A percentile compares a stretch with the other conserved stretches of the same genome.
phyloP scores from a whole-genome alignment of 2,797 vertebrate species.

The Otolemur crassicaudatus region DNA sequence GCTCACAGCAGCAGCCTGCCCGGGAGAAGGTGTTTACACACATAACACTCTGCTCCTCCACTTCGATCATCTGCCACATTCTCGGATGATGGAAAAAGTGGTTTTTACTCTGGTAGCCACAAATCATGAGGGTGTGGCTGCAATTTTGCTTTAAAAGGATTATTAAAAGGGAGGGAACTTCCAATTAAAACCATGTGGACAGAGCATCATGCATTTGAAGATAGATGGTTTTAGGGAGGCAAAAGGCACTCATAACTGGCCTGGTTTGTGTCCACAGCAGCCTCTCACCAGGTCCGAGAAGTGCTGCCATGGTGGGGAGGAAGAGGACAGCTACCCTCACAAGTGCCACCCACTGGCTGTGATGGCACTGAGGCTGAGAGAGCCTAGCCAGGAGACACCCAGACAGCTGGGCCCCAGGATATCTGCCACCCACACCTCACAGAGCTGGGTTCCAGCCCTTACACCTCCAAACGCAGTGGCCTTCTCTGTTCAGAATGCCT shows the following conservation, averaged over 20 bases:
- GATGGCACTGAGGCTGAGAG: neutral
- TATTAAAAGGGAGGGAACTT: conserved; percentile 47
- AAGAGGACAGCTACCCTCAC: neutral
- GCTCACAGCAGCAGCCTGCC: rapidly evolving
- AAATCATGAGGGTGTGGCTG: neutral
- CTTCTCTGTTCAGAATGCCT: neutral
- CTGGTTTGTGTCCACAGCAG: neutral
- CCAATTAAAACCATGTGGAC: neutral
- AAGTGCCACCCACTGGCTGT: neutral
- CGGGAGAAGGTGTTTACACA: neutral
- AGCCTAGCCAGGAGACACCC: neutral
- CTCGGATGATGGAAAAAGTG: neutral
- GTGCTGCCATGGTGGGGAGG: neutral
- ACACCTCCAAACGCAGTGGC: too few species aligned
- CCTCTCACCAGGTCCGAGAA: neutral
- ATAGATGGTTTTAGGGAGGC: neutral
- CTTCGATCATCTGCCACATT: neutral
- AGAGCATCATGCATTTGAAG: neutral
- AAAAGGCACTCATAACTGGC: neutral
- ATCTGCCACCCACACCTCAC: neutral
- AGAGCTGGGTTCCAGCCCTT: neutral
- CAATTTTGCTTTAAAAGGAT: conserved; percentile 43
- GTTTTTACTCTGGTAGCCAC: neutral
- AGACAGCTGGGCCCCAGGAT: neutral
- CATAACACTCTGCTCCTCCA: neutral